A percentile compares a stretch with the other conserved stretches of the same genome.
Evolutionary conservation across 2,888 invertebrate species (phyloP).

Genomic region (Zele albiditarsus): DNA sequence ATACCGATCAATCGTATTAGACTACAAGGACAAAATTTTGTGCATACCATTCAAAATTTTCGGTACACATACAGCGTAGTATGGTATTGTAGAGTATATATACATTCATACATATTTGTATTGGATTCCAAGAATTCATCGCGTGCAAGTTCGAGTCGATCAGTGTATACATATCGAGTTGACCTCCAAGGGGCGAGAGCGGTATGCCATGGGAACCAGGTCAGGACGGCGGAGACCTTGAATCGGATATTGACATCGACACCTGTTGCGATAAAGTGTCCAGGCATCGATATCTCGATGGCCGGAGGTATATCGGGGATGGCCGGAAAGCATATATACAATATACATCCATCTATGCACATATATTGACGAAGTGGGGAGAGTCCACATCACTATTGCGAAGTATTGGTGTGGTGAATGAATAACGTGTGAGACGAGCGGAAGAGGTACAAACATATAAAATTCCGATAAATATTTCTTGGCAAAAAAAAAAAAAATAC

Average conservation of each 20-base stretch:
- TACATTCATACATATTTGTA: not conserved
- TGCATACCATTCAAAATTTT: too few species aligned
- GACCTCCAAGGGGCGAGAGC: slow-evolving; percentile 25
- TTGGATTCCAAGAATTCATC: slow-evolving; percentile 23
- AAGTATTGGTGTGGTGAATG: slow-evolving; percentile 1
- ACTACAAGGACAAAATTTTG: too few species aligned
- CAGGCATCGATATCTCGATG: slow-evolving; percentile 55
- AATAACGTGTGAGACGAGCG: not conserved
- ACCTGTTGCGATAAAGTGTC: slow-evolving; percentile 57
- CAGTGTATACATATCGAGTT: slow-evolving; percentile 5
- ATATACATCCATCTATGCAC: not conserved
- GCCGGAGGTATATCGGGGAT: slow-evolving; percentile 41
- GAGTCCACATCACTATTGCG: slow-evolving; percentile 29
- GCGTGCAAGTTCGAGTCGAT: not conserved
- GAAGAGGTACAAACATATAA: not conserved
- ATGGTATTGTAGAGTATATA: not conserved
- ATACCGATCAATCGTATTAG: too few species aligned
- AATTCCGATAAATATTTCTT: slow-evolving; percentile 31
- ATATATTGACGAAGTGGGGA: not conserved
- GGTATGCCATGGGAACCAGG: slow-evolving; percentile 34
- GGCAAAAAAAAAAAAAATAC: slow-evolving; percentile 28
- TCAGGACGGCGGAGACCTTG: slow-evolving; percentile 48
- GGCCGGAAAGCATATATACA: slow-evolving; percentile 32
- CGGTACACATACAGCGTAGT: too few species aligned
- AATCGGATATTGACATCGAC: slow-evolving; percentile 57